Base-by-base conservation (phyloP, 2,113 vertebrate species). In the Pteruthius melanotis region DNA sequence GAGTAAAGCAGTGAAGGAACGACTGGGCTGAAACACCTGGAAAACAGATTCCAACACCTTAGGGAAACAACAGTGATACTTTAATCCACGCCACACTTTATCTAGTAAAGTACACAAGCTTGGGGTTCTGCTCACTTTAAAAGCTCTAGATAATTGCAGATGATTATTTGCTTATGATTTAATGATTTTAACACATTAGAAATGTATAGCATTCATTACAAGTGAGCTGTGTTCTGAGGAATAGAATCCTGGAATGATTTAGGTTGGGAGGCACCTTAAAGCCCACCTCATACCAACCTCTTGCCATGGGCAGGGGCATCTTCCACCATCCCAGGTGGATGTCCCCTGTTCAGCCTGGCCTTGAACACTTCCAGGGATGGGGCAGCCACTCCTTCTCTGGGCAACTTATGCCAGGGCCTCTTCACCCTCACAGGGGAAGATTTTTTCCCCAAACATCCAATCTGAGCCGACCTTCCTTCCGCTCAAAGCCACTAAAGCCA, bases 11-110 rank as follows among this genome's bases (percentile, higher is more conserved):
- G 76, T 99, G 99, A 53, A 98, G 97, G 94, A 99, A 99, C 1
- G 99, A 99, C 59, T 98, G 98, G 7, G 98, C 99, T 1, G 98
- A 99, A 35, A 99, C 99, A 35, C 99, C 99, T 99, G 95, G 19
- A 89, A 84, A 72, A 81, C 23, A 94, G 20, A 45, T 42, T 19
- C 39, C 31, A 69, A 37, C 37, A 31, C 5, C 2, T 57, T 26
- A 12, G 63, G 45, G 10, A 76, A 57, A 50, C 11, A 61, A 26
- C 7, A 10, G 9, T 2, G 7, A 4, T 2, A 28, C 10, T 23
- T n/a, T 54, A 81, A 75, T 11, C 28, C 13, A 26, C 37, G 12
- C 15, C 20, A 40, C 17, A 10, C 7, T 11, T 37, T 3, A 42
- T 12, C 45, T 18, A 65, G 28, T 18, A 40, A 45, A 49, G 37